Conservation (phyloP, 2,113 vertebrate genomes). For the Caretta caretta region DNA sequence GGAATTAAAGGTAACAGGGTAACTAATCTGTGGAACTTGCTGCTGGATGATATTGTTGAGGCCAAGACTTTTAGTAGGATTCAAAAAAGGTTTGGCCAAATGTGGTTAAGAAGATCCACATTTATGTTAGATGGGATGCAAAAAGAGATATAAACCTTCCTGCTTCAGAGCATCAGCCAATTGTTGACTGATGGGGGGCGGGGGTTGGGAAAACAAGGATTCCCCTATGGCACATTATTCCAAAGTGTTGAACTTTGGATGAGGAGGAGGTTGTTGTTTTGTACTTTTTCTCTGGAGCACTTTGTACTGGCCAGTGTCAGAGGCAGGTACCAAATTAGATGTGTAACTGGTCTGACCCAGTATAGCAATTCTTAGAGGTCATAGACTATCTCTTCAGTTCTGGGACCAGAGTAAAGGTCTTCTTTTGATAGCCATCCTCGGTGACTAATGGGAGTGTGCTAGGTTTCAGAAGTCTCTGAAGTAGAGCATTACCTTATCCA, state of each 20-base stretch:
- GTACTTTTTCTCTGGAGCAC: background rate
- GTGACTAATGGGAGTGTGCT: background rate
- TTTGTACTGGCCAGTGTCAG: background rate
- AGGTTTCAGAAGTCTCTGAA: background rate
- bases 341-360: background rate
- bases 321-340: background rate
- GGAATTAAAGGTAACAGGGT: background rate
- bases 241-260: too few relatives aligned
- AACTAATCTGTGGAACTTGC: background rate
- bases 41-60: background rate
- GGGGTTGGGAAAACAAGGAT: background rate
- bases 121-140: background rate
- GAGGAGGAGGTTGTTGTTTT: background rate
- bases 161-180: background rate
- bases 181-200: background rate
- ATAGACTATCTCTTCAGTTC: background rate
- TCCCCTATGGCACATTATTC: background rate
- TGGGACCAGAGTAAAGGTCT: background rate
- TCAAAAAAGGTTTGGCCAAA: background rate
- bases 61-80: background rate
- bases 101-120: background rate
- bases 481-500: too few relatives aligned
- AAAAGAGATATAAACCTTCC: background rate
- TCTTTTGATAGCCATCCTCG: background rate
- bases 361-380: background rate